A percentile compares a stretch with the other conserved stretches of the same genome.
These are phyloP conservation scores for Athalia rosae DNA, from an alignment of 2,888 invertebrate genomes.

Conservation along the genomic window DNA sequence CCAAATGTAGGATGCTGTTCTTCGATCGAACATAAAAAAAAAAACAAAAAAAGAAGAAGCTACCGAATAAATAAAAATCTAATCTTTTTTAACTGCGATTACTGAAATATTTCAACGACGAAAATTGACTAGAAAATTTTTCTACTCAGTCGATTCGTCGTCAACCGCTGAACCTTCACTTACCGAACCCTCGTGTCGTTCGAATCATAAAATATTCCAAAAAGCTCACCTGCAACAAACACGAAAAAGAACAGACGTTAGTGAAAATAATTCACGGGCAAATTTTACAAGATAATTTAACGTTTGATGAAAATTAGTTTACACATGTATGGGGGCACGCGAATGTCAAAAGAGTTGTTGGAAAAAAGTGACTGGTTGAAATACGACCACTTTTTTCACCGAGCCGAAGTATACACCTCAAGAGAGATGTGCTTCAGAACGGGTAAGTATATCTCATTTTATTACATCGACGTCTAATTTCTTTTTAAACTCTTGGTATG, in stretches of 20 bases:
- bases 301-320: neutral
- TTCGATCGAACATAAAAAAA: too few species aligned
- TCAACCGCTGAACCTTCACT: too few species aligned
- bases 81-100: too few species aligned
- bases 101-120: too few species aligned
- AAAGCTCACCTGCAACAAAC: constrained; percentile 10
- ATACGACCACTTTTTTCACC: neutral
- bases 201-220: neutral
- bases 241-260: neutral
- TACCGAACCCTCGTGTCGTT: neutral
- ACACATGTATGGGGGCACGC: too few species aligned
- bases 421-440: constrained; percentile 2
- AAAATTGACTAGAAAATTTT: too few species aligned
- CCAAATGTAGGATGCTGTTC: too few species aligned
- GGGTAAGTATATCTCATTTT: constrained; percentile 26
- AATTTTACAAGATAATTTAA: neutral
- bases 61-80: too few species aligned
- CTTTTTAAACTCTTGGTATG: constrained; percentile 6
- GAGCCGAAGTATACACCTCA: neutral
- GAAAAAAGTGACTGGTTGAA: neutral
- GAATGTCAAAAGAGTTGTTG: neutral
- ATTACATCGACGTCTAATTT: constrained; percentile 40
- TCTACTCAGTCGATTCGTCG: too few species aligned
- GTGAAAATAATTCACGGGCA: neutral
- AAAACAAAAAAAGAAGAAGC: too few species aligned